Evolutionary conservation across 2,888 invertebrate species (phyloP).

Genomic region (Branchipolynoe longqiensis): DNA sequence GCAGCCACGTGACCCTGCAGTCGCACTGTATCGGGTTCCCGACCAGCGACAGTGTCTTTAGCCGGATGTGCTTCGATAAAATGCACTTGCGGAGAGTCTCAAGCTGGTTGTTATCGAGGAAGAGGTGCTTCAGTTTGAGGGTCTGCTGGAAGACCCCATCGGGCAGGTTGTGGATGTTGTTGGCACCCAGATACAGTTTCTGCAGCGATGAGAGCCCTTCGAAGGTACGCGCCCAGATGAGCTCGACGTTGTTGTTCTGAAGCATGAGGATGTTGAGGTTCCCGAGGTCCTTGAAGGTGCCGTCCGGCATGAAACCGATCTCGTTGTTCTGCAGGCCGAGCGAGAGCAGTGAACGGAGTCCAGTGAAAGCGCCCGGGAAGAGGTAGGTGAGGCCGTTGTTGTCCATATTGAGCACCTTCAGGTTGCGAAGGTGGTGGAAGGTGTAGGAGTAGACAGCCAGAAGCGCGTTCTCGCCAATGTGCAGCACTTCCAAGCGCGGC

Average conservation of each 20-base stretch:
- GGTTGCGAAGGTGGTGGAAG: conserved; percentile 62
- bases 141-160: conserved; percentile 61
- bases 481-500: conserved; percentile 63
- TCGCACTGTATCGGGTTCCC: conserved; percentile 68
- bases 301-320: conserved; percentile 63
- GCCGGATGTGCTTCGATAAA: conserved; percentile 56
- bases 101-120: conserved; percentile 65
- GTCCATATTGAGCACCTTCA: conserved; percentile 67
- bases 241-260: conserved; percentile 65
- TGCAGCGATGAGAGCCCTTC: conserved; percentile 62
- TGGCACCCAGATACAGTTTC: conserved; percentile 64
- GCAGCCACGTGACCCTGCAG: conserved; percentile 66
- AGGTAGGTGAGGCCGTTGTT: conserved; percentile 65
- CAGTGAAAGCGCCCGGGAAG: conserved; percentile 64
- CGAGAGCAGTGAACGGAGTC: conserved; percentile 60
- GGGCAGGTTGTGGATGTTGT: conserved; percentile 62
- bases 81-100: conserved; percentile 61
- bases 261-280: conserved; percentile 65
- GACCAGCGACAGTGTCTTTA: conserved; percentile 65
- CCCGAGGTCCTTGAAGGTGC: conserved; percentile 61
- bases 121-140: conserved; percentile 62
- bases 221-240: conserved; percentile 63
- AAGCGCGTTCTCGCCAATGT: conserved; percentile 66
- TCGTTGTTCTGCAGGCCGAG: conserved; percentile 66
- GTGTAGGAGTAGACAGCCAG: conserved; percentile 62